Conservation (phyloP, 1,140 invertebrate genomes). For the Temnothorax longispinosus region DNA sequence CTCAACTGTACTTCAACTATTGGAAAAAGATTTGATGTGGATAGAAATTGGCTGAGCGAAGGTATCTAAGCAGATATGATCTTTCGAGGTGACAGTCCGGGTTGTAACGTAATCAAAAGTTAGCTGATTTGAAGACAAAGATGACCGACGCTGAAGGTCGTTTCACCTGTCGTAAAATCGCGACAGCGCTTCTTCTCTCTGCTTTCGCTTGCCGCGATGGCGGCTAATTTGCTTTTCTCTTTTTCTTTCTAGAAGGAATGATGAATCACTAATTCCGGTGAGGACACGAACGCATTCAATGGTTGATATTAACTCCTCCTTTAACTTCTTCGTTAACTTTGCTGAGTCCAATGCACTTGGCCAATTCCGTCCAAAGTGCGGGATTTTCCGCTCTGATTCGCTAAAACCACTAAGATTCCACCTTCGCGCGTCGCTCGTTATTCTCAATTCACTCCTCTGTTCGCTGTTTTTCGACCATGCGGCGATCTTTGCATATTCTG, state of each 20-base stretch:
- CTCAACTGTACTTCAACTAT: not conserved
- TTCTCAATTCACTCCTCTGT: conserved; percentile 15
- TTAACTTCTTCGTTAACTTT: conserved; percentile 44
- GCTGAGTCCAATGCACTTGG: not conserved
- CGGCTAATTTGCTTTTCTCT: conserved; percentile 27
- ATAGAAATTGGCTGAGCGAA: not conserved
- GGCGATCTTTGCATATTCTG: not conserved
- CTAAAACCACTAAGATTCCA: not conserved
- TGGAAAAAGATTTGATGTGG: not conserved
- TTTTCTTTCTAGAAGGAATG: not conserved
- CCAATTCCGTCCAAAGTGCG: not conserved
- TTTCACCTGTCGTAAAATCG: not conserved
- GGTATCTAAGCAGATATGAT: not conserved
- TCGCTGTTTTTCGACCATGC: not conserved
- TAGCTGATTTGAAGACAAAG: not conserved
- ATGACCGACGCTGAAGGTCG: not conserved
- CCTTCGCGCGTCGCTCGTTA: not conserved
- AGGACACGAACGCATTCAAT: not conserved
- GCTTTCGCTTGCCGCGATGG: not conserved
- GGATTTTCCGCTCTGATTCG: conserved; percentile 36
- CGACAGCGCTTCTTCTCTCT: conserved; percentile 5
- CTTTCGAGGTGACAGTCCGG: not conserved
- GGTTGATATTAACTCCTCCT: conserved; percentile 18
- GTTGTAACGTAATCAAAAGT: not conserved
- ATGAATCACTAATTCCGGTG: conserved; percentile 5